Evolutionary conservation across 2,113 vertebrate species (phyloP).

Genomic region (Siniperca knerii): DNA sequence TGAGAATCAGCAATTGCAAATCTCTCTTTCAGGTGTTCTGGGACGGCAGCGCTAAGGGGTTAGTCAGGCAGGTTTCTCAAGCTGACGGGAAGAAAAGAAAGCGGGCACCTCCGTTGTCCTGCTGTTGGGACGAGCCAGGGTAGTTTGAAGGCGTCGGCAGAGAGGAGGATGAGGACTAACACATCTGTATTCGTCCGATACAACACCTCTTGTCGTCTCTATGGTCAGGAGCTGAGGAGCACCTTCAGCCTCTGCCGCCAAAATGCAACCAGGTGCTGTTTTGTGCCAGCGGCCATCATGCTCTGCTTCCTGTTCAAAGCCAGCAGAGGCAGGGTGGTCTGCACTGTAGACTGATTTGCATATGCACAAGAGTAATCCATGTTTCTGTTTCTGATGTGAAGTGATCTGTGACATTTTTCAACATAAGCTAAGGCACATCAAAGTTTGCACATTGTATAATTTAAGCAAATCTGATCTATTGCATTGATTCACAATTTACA

Average conservation of each 20-base stretch:
- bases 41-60: conserved; percentile 1
- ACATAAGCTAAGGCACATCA: background rate
- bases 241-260: background rate
- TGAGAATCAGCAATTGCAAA: conserved; percentile 37
- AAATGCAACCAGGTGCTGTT: conserved; percentile 24
- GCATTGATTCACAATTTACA: background rate
- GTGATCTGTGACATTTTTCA: background rate
- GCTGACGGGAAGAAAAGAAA: conserved; percentile 12
- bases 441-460: background rate
- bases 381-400: too few relatives aligned
- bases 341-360: background rate
- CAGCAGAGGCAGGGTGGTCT: background rate
- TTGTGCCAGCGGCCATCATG: conserved; percentile 30
- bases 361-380: background rate
- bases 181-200: conserved; percentile 36
- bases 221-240: conserved; percentile 7
- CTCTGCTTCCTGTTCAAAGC: conserved; percentile 1
- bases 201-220: conserved; percentile 24
- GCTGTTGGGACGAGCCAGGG: conserved; percentile 25
- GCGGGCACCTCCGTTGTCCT: conserved; percentile 18
- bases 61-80: conserved; percentile 27
- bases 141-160: conserved; percentile 39
- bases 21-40: conserved; percentile 28
- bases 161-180: conserved; percentile 39
- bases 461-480: background rate